Evolutionary conservation across 2,888 invertebrate species (phyloP).

Genomic region (Drosophila villosipedis): DNA sequence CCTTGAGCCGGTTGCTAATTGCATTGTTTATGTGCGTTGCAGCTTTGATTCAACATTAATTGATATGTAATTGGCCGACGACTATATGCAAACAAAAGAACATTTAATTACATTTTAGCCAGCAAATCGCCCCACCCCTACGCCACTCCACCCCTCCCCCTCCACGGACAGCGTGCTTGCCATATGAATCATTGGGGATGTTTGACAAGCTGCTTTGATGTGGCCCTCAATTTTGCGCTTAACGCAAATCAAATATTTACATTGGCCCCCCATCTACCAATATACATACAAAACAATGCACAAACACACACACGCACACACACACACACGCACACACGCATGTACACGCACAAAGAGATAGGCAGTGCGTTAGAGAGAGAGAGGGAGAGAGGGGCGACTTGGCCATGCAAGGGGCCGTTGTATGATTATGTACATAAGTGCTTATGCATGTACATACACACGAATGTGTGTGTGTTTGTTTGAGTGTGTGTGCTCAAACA

Average conservation of each 20-base stretch:
- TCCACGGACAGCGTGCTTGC: neutral
- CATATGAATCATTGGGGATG: slow-evolving; percentile 6
- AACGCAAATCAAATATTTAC: slow-evolving; percentile 79
- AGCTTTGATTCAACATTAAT: slow-evolving; percentile 75
- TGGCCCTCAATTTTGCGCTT: slow-evolving; percentile 56
- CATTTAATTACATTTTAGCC: slow-evolving; percentile 76
- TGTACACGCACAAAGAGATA: neutral
- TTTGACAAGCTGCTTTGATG: slow-evolving; percentile 69
- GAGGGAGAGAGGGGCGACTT: neutral
- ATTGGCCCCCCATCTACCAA: slow-evolving; percentile 19
- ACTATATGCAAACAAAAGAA: slow-evolving; percentile 50
- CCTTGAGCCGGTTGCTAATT: slow-evolving; percentile 53
- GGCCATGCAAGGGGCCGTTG: slow-evolving; percentile 1
- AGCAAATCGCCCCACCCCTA: no score
- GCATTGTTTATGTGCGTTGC: slow-evolving; percentile 55
- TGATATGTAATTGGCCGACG: slow-evolving; percentile 78
- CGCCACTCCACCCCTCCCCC: neutral
- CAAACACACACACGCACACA: slow-evolving; percentile 10
- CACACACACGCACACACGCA: slow-evolving; percentile 24
- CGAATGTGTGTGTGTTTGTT: neutral
- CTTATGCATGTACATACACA: slow-evolving; percentile 22
- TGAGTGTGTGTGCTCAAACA: slow-evolving; percentile 52
- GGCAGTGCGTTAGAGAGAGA: neutral
- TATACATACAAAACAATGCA: slow-evolving; percentile 13
- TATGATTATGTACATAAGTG: slow-evolving; percentile 16